Evolutionary conservation across 1,140 invertebrate genomes (phyloP).

Genomic region (Euwallacea fornicatus): DNA sequence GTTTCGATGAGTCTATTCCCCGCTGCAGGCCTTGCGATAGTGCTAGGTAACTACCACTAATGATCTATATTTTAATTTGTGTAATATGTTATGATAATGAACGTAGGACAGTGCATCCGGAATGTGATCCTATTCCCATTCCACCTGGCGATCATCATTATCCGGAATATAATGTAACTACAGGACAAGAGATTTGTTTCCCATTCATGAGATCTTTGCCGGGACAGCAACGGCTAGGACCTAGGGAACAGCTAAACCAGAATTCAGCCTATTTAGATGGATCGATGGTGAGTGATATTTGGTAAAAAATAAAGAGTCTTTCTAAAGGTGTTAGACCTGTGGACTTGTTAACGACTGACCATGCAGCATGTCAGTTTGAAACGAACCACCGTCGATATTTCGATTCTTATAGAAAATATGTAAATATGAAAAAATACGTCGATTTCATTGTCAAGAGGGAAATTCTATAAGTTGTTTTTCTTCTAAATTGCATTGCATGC

Average conservation of each 20-base stretch:
- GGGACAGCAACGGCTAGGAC: slow-evolving; percentile 82
- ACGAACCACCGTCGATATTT: background rate
- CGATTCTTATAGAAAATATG: too few relatives aligned
- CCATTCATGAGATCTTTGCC: slow-evolving; percentile 91
- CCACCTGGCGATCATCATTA: slow-evolving; percentile 83
- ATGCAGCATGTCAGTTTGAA: too few relatives aligned
- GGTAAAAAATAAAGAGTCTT: background rate
- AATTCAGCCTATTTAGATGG: slow-evolving; percentile 88
- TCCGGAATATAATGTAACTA: slow-evolving; percentile 77
- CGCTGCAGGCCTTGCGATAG: slow-evolving; percentile 76
- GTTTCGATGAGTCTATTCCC: slow-evolving; percentile 44
- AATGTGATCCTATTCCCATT: slow-evolving; percentile 85
- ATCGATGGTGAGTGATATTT: slow-evolving; percentile 55
- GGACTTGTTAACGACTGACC: background rate
- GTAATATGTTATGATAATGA: slow-evolving; percentile 2
- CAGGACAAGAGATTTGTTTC: slow-evolving; percentile 82
- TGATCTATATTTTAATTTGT: background rate
- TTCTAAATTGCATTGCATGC: too few relatives aligned
- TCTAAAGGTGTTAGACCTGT: background rate
- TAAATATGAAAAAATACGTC: too few relatives aligned
- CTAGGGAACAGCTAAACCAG: slow-evolving; percentile 90
- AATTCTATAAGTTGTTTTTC: too few relatives aligned
- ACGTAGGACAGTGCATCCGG: slow-evolving; percentile 75
- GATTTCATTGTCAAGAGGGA: too few relatives aligned
- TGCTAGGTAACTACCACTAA: slow-evolving; percentile 52